phyloP scores from a whole-genome alignment of 2,113 vertebrate genomes.

The Ochotona princeps region DNA sequence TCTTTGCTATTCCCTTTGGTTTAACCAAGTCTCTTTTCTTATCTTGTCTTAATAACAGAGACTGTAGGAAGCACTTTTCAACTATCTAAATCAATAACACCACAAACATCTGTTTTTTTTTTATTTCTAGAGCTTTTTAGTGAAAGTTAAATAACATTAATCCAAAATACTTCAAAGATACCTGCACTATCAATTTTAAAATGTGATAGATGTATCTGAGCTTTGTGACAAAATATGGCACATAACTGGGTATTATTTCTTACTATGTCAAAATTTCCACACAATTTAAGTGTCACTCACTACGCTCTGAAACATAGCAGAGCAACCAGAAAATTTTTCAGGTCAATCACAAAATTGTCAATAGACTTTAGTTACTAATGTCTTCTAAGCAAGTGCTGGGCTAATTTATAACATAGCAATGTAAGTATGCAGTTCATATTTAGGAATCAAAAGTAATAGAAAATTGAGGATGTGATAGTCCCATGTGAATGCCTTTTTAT shows the following conservation, averaged over 20 bases:
- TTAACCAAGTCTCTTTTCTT: conserved; percentile 13
- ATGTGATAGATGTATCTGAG: background rate
- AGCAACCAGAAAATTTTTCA: background rate
- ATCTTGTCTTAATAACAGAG: background rate
- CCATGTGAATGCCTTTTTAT: background rate
- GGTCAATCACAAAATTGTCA: background rate
- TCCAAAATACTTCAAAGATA: background rate
- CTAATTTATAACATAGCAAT: background rate
- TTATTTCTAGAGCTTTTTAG: background rate
- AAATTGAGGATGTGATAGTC: background rate
- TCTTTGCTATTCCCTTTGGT: conserved; percentile 11
- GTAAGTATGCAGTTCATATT: background rate
- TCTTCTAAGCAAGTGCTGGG: background rate
- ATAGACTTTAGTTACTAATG: background rate
- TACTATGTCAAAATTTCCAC: background rate
- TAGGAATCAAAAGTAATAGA: background rate
- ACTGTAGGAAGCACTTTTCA: background rate
- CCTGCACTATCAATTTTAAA: background rate
- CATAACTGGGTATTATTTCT: background rate
- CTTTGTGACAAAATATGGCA: background rate
- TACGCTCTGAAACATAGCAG: background rate
- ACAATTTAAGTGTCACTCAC: background rate
- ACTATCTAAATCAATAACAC: conserved; percentile 2
- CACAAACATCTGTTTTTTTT: background rate
- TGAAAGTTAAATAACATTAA: background rate